Conservation (phyloP, 2,113 vertebrate species). For the Thymallus thymallus region DNA sequence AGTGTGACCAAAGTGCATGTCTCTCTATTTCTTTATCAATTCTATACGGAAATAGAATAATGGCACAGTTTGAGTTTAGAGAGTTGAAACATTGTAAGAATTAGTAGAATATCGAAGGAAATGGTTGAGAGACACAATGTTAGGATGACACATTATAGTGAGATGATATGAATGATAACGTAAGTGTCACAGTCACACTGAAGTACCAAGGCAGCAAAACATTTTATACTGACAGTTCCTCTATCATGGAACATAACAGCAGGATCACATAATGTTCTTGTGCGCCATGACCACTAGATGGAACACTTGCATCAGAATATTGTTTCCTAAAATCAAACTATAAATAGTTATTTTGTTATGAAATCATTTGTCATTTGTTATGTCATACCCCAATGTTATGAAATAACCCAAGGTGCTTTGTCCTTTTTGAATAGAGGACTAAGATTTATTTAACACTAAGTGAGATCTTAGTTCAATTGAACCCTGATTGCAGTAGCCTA, state of each 20-base stretch:
- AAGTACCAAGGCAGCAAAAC: background rate
- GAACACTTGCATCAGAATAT: slow-evolving; percentile 31
- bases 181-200: background rate
- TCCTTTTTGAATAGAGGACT: background rate
- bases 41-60: background rate
- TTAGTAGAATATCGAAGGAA: slow-evolving; percentile 7
- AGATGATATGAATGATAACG: background rate
- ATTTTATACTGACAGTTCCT: slow-evolving; percentile 25
- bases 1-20: slow-evolving; percentile 55
- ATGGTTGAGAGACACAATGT: no score
- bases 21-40: no score
- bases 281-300: slow-evolving; percentile 51
- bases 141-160: background rate
- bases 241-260: slow-evolving; percentile 9
- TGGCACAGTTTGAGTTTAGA: background rate
- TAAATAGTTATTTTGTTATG: background rate
- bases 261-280: slow-evolving; percentile 37
- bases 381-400: no score
- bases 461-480: no score
- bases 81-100: background rate
- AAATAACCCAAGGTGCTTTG: background rate
- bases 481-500: no score
- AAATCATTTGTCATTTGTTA: no score
- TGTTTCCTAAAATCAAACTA: slow-evolving; percentile 33
- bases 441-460: no score